phyloP scores from a whole-genome alignment of 2,113 vertebrate genomes.

The Chlamydotis undulata region DNA sequence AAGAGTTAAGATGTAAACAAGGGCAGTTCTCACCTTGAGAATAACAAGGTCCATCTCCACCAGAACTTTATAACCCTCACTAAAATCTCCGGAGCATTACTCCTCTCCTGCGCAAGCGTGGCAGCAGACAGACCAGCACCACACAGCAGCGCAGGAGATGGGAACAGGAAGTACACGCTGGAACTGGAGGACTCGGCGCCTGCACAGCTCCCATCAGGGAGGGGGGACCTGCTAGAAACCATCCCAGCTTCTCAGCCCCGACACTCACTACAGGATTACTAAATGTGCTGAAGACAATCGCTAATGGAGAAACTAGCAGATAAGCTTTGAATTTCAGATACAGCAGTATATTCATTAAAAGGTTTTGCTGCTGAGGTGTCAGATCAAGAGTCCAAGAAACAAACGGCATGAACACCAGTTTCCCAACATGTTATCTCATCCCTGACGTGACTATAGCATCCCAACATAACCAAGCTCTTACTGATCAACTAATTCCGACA shows the following conservation, averaged over 20 bases:
- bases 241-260: background rate
- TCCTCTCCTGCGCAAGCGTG: rapidly evolving
- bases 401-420: background rate
- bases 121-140: background rate
- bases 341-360: background rate
- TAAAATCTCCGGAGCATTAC: background rate
- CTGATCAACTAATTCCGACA: background rate
- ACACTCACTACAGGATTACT: background rate
- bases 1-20: background rate
- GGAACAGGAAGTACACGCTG: background rate
- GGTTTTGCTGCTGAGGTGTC: background rate
- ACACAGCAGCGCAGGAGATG: background rate
- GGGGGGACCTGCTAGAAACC: background rate
- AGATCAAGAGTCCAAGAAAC: background rate
- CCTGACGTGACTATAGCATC: background rate
- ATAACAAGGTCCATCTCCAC: background rate
- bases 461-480: background rate
- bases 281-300: background rate
- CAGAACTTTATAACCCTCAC: background rate
- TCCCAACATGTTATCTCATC: background rate
- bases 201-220: background rate
- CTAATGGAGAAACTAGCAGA: background rate
- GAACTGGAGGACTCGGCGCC: background rate
- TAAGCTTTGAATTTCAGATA: background rate
- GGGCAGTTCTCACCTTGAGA: background rate